Evolutionary conservation across 1,140 invertebrate species (phyloP).

Genomic region (Drosophila athabasca): DNA sequence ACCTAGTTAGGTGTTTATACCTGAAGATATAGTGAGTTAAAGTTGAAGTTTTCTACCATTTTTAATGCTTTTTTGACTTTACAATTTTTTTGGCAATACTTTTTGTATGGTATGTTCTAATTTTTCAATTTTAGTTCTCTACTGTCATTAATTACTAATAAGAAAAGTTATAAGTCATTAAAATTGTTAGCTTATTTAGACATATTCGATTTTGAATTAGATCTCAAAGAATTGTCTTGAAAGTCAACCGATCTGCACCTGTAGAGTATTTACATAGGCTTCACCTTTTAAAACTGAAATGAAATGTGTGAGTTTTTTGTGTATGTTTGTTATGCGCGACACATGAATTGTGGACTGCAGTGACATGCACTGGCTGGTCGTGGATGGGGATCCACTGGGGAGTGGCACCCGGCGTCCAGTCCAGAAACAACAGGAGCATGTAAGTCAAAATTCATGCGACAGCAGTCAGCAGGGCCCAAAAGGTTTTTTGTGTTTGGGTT

Average conservation of each 20-base stretch:
- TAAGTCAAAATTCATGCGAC: conserved; percentile 74
- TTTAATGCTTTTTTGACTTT: too few relatives aligned
- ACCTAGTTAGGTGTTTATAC: too few relatives aligned
- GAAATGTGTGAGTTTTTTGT: conserved; percentile 28
- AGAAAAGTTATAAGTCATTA: too few relatives aligned
- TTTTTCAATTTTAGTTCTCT: too few relatives aligned
- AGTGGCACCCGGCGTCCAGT: conserved; percentile 42
- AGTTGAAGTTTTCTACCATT: too few relatives aligned
- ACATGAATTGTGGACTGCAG: conserved; percentile 77
- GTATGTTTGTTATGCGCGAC: conserved; percentile 30
- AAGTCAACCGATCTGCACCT: not conserved
- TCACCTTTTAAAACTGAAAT: not conserved
- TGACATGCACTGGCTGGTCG: conserved; percentile 55
- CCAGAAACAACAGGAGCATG: conserved; percentile 30
- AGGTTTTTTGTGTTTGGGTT: conserved; percentile 43
- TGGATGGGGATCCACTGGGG: conserved; percentile 3
- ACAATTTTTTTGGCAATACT: too few relatives aligned
- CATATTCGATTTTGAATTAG: too few relatives aligned
- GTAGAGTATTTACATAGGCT: not conserved
- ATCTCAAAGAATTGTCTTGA: too few relatives aligned
- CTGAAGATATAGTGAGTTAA: too few relatives aligned
- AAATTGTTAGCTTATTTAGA: too few relatives aligned
- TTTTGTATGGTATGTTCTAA: too few relatives aligned
- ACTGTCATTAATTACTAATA: too few relatives aligned
- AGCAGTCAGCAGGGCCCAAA: conserved; percentile 45